phyloP scores from a whole-genome alignment of 2,888 invertebrate genomes.

The Miltochrista miniata region DNA sequence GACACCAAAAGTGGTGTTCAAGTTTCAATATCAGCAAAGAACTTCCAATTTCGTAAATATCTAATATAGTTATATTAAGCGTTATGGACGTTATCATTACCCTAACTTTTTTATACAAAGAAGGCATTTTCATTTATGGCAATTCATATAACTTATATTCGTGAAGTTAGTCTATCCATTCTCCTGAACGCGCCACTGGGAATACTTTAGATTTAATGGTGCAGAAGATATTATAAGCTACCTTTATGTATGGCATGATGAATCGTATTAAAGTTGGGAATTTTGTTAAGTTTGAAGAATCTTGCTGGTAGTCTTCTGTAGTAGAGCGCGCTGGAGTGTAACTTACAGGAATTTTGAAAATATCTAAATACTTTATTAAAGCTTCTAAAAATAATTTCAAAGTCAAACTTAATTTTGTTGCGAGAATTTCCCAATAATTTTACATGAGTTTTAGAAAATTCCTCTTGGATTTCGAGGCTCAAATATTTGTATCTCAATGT shows the following conservation, averaged over 20 bases:
- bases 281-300: conserved; percentile 67
- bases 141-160: conserved; percentile 8
- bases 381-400: no score
- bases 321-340: conserved; percentile 67
- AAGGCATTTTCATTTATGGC: not conserved
- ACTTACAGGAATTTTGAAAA: conserved; percentile 69
- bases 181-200: conserved; percentile 48
- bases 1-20: no score
- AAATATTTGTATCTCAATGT: no score
- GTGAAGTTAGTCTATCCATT: conserved; percentile 32
- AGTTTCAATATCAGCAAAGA: no score
- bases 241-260: conserved; percentile 63
- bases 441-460: no score
- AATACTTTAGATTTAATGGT: conserved; percentile 69
- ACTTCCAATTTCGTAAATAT: no score
- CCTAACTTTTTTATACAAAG: not conserved
- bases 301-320: conserved; percentile 57
- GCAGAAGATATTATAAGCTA: conserved; percentile 69
- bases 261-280: conserved; percentile 66
- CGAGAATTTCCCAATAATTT: no score
- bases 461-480: no score
- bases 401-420: no score
- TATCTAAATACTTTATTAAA: conserved; percentile 67
- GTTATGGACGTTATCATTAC: no score
- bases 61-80: no score